Evolutionary conservation across 1,140 invertebrate species (phyloP).

Genomic region (Vollenhovia emeryi): DNA sequence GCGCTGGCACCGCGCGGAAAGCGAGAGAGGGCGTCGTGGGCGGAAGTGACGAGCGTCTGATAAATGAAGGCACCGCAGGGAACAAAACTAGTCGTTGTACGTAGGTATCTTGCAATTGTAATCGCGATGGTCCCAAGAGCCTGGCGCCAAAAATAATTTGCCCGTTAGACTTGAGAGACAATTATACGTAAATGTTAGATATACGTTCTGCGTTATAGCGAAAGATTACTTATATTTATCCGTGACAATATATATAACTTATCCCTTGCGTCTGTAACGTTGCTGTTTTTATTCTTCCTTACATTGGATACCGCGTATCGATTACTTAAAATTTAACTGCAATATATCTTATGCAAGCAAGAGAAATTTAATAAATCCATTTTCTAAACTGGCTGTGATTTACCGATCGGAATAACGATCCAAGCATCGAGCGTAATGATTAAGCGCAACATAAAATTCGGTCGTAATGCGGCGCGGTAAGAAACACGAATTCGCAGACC

Average conservation of each 20-base stretch:
- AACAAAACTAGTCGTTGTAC: not conserved
- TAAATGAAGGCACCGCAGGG: constrained; percentile 36
- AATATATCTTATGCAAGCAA: not conserved
- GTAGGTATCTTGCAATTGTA: constrained; percentile 5
- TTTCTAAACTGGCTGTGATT: not conserved
- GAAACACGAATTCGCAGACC: constrained; percentile 37
- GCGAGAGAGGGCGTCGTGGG: constrained; percentile 54
- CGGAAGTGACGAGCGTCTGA: constrained; percentile 49
- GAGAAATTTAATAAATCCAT: not conserved
- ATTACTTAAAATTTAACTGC: not conserved
- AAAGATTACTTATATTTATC: not conserved
- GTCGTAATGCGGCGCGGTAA: constrained; percentile 30
- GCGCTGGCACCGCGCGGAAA: constrained; percentile 6
- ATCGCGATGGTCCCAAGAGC: constrained; percentile 17
- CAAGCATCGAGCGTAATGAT: constrained; percentile 15
- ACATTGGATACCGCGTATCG: too few relatives aligned
- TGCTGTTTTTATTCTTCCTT: too few relatives aligned
- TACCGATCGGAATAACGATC: not conserved
- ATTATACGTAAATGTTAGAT: not conserved
- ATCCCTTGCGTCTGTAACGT: not conserved
- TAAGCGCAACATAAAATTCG: constrained; percentile 49
- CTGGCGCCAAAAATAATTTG: not conserved
- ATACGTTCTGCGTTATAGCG: not conserved
- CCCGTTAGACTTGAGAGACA: not conserved
- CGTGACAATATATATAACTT: not conserved